A percentile compares a stretch with the other conserved stretches of the same genome.
These are phyloP conservation scores for Amphipoea oculea DNA, from an alignment of 2,888 invertebrate genomes.

Conservation along the genomic window DNA sequence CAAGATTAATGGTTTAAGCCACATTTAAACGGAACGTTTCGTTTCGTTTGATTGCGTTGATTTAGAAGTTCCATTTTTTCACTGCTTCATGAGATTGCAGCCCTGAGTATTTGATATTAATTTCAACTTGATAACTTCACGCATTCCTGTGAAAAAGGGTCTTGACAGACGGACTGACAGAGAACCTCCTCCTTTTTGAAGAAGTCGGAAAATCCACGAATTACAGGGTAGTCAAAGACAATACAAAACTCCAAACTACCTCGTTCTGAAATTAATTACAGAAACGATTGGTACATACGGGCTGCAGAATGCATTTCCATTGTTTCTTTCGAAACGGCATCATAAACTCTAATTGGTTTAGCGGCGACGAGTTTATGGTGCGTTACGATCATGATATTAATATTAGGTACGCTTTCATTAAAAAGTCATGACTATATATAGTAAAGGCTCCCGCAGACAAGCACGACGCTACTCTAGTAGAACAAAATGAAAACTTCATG, in stretches of 20 bases:
- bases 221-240: neutral
- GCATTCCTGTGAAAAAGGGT: too few species aligned
- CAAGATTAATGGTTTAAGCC: too few species aligned
- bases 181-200: neutral
- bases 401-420: neutral
- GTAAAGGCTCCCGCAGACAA: neutral
- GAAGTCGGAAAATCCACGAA: neutral
- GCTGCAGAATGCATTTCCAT: neutral
- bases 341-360: neutral
- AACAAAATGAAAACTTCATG: neutral
- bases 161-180: too few species aligned
- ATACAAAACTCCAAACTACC: neutral
- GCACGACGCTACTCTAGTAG: neutral
- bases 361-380: neutral
- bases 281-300: neutral
- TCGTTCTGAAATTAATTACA: neutral
- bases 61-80: too few species aligned
- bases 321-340: neutral
- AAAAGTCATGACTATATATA: neutral
- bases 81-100: too few species aligned
- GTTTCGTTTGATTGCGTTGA: too few species aligned
- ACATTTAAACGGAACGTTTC: too few species aligned
- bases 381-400: constrained; percentile 1
- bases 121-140: too few species aligned
- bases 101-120: too few species aligned